A percentile compares a stretch with the other conserved stretches of the same genome.
Conservation (phyloP, 1,140 invertebrate species). For the Colletes gigas region DNA sequence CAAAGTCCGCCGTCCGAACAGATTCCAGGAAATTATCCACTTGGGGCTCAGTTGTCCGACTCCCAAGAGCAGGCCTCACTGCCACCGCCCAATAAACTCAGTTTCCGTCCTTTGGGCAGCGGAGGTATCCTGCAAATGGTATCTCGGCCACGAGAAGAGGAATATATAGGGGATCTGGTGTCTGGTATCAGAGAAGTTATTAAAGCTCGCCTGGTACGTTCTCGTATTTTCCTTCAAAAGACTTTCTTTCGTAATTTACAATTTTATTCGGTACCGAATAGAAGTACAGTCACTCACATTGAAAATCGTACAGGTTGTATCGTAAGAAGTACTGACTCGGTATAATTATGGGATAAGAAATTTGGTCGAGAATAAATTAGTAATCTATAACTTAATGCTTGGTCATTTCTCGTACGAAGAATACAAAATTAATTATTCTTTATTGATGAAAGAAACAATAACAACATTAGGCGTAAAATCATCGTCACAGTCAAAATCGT, state of each 20-base stretch:
- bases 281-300: too few species aligned
- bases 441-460: too few species aligned
- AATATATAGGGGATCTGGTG: conserved; percentile 89
- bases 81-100: conserved; percentile 78
- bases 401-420: too few species aligned
- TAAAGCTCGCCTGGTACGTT: conserved; percentile 82
- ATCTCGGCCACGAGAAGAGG: conserved; percentile 82
- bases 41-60: conserved; percentile 64
- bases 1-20: conserved; percentile 86
- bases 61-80: conserved; percentile 70
- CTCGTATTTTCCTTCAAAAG: neutral
- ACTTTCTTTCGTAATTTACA: neutral
- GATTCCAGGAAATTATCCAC: conserved; percentile 58
- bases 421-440: too few species aligned
- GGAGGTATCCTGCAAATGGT: conserved; percentile 70
- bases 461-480: too few species aligned
- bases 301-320: too few species aligned
- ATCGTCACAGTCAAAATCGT: too few species aligned
- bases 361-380: too few species aligned
- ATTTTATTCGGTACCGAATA: neutral
- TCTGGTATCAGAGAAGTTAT: conserved; percentile 89
- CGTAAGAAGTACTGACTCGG: too few species aligned
- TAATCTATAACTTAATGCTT: too few species aligned
- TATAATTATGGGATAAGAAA: too few species aligned
- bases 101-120: conserved; percentile 78